Conservation (phyloP, 2,113 vertebrate genomes). For the Willisornis vidua region DNA sequence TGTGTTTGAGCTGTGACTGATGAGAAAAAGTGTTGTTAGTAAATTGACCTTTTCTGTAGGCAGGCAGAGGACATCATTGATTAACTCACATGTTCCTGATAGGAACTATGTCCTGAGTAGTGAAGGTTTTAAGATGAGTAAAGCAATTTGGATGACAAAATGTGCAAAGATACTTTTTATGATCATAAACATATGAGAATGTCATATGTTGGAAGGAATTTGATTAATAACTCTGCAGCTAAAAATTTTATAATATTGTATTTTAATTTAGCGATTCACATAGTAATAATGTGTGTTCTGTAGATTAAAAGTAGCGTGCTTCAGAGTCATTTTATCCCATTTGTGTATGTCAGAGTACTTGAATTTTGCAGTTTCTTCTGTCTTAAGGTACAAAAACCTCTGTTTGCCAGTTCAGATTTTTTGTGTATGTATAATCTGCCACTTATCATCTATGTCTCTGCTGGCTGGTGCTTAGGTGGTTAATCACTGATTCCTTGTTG, state of each 20-base stretch:
- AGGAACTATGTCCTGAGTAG: background rate
- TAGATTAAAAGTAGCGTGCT: background rate
- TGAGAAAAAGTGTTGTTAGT: background rate
- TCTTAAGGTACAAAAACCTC: background rate
- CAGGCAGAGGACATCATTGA: background rate
- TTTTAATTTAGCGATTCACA: background rate
- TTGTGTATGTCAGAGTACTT: background rate
- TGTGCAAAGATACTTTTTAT: background rate
- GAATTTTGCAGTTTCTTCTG: conserved; percentile 10
- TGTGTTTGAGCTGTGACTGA: background rate
- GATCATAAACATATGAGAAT: background rate
- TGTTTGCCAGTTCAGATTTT: conserved; percentile 14
- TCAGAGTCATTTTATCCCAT: background rate
- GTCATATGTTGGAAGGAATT: background rate
- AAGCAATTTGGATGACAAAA: conserved; percentile 2
- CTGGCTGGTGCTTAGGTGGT: background rate
- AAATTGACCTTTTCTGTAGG: background rate
- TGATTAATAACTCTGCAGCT: conserved; percentile 26
- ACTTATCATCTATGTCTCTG: background rate
- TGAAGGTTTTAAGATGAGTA: background rate
- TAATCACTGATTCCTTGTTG: conserved; percentile 37
- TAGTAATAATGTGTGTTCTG: background rate
- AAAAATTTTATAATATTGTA: background rate
- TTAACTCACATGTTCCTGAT: background rate
- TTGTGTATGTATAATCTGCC: background rate